A percentile compares a stretch with the other conserved stretches of the same genome.
Conservation (phyloP, 2,113 vertebrate genomes). For the Megaceryle maxima region DNA sequence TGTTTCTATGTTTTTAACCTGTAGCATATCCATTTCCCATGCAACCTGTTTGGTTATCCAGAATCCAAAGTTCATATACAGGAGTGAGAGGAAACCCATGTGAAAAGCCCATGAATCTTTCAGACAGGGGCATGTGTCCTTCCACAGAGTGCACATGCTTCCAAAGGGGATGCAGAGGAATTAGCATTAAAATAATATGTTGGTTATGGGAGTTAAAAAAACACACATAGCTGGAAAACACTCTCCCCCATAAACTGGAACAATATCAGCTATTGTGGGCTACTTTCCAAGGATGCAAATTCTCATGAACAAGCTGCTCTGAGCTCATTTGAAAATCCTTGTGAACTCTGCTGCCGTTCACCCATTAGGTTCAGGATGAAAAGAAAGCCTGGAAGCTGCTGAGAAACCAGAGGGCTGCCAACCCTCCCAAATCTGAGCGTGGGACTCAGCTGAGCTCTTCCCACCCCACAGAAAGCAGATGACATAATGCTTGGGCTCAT, state of each 20-base stretch:
- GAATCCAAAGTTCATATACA: not conserved
- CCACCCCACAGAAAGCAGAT: not conserved
- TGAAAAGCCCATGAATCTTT: not conserved
- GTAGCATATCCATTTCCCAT: not conserved
- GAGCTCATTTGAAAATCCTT: slow-evolving; percentile 33
- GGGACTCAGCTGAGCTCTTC: not conserved
- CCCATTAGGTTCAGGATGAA: not conserved
- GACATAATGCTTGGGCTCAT: rapidly evolving
- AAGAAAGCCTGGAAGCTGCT: not conserved
- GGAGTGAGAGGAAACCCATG: not conserved
- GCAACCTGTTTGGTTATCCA: not conserved
- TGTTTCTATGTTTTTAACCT: not conserved
- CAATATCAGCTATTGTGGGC: slow-evolving; percentile 5
- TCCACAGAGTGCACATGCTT: not conserved
- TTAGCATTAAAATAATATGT: not conserved
- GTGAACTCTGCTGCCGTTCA: not conserved
- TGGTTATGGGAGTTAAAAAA: not conserved
- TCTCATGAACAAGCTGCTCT: slow-evolving; percentile 31
- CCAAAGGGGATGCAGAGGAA: not conserved
- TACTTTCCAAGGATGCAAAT: slow-evolving; percentile 34
- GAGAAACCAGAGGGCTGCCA: not conserved
- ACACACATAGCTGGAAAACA: not conserved
- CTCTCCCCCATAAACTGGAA: slow-evolving; percentile 30
- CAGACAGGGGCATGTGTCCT: not conserved
- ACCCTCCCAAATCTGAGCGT: not conserved